Conservation (phyloP, 2,113 vertebrate species). For the Euleptes europaea region DNA sequence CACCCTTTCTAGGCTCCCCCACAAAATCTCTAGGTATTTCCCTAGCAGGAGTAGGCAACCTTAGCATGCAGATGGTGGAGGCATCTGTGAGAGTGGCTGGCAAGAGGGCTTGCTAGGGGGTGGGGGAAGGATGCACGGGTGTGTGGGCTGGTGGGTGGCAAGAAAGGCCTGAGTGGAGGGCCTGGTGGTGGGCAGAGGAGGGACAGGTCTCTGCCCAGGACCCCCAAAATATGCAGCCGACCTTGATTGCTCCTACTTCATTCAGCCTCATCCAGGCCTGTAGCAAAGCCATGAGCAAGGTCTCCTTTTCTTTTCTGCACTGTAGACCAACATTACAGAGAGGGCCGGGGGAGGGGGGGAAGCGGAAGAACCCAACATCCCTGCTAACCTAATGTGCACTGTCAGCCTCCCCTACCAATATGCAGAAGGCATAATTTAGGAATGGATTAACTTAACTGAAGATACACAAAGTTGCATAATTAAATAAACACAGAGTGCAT, state of each 20-base stretch:
- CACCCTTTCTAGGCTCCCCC: too few relatives aligned
- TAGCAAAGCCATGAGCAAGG: not conserved
- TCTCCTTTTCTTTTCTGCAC: not conserved
- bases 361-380: not conserved
- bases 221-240: too few relatives aligned
- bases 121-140: too few relatives aligned
- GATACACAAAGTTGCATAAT: conserved; percentile 63
- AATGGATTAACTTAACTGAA: conserved; percentile 62
- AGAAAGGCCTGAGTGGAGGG: too few relatives aligned
- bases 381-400: conserved; percentile 17
- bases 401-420: conserved; percentile 45
- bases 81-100: too few relatives aligned
- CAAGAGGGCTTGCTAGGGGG: too few relatives aligned
- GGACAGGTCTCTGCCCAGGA: too few relatives aligned
- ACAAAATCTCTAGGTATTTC: too few relatives aligned
- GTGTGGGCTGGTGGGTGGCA: too few relatives aligned
- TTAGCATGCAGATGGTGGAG: too few relatives aligned
- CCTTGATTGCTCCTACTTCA: not conserved
- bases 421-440: conserved; percentile 64
- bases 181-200: too few relatives aligned
- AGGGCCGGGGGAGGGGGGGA: not conserved
- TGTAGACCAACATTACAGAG: not conserved
- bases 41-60: too few relatives aligned
- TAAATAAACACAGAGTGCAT: conserved; percentile 67
- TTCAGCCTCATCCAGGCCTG: not conserved